phyloP scores from a whole-genome alignment of 2,113 vertebrate genomes.

The Cephalopholis sonnerati region DNA sequence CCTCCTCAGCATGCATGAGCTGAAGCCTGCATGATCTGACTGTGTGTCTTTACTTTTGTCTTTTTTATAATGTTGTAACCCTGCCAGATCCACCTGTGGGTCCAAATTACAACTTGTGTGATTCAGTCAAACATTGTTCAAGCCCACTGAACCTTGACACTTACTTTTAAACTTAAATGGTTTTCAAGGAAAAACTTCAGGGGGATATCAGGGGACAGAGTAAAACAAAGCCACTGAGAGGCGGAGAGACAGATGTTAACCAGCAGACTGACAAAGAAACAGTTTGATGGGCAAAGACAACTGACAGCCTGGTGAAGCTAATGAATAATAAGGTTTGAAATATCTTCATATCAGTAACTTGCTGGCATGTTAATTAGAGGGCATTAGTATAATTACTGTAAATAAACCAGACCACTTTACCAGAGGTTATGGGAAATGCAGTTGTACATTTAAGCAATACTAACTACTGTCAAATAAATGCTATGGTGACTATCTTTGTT shows the following conservation, averaged over 20 bases:
- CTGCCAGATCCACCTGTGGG: not conserved
- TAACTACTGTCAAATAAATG: not conserved
- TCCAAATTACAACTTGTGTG: not conserved
- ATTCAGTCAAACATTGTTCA: not conserved
- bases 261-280: not conserved
- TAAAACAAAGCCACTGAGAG: not conserved
- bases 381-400: no score
- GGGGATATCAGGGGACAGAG: not conserved
- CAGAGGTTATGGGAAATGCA: not conserved
- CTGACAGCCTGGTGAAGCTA: not conserved
- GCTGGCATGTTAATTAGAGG: not conserved
- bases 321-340: not conserved
- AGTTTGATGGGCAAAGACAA: not conserved
- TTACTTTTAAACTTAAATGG: not conserved
- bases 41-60: not conserved
- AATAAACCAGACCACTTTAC: no score
- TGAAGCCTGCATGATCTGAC: not conserved
- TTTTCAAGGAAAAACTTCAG: not conserved
- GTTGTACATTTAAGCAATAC: not conserved
- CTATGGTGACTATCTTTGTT: not conserved
- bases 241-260: not conserved
- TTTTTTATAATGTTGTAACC: not conserved
- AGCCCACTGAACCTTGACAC: not conserved
- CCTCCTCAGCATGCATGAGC: conserved; percentile 12
- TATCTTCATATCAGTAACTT: not conserved